Conservation (phyloP, 2,888 invertebrate species). For the Ganaspis brasiliensis region DNA sequence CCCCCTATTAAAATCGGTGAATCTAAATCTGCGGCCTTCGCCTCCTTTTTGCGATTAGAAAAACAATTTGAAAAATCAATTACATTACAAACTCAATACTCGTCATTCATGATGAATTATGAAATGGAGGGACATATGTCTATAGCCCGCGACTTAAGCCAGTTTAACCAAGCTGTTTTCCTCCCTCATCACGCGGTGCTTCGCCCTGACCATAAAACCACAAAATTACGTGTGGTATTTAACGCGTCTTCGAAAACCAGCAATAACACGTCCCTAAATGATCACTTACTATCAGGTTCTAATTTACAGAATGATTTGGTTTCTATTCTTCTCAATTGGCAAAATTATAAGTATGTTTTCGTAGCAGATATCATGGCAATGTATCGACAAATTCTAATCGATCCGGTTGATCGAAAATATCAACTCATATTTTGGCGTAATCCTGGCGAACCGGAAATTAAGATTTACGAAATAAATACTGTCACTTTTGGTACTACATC, state of each 20-base stretch:
- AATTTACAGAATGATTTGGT: not conserved
- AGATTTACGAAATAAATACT: not conserved
- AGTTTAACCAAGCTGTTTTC: not conserved
- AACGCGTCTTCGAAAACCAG: not conserved
- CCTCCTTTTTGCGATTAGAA: not conserved
- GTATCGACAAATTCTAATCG: not conserved
- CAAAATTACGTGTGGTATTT: not conserved
- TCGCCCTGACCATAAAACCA: not conserved
- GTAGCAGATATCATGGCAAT: not conserved
- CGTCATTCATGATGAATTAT: not conserved
- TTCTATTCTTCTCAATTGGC: not conserved
- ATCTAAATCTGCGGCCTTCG: not conserved
- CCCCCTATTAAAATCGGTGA: not conserved
- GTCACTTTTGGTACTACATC: not conserved
- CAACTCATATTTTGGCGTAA: not conserved
- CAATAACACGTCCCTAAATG: not conserved
- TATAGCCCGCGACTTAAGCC: not conserved
- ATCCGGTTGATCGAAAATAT: not conserved
- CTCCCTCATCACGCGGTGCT: not conserved
- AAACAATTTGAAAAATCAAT: constrained; percentile 1
- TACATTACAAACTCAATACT: not conserved
- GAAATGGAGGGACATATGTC: not conserved
- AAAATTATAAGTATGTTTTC: not conserved
- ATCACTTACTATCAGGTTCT: not conserved
- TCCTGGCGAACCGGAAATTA: not conserved